A percentile compares a stretch with the other conserved stretches of the same genome.
Conservation (phyloP, 2,888 invertebrate species). For the Yponomeuta cagnagella region DNA sequence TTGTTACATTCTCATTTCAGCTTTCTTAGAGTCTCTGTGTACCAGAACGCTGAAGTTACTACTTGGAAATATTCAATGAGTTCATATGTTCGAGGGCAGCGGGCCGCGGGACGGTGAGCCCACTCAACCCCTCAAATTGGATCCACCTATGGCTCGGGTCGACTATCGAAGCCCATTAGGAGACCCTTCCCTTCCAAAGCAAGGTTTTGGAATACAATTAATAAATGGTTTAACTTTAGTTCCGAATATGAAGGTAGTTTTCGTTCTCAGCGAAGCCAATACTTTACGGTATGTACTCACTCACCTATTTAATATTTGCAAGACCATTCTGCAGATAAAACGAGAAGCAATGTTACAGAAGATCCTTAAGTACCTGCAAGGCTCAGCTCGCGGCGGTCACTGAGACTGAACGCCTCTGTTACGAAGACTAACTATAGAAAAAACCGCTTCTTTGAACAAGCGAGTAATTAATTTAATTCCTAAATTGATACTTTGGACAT, state of each 20-base stretch:
- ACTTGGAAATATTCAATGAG: slow-evolving; percentile 41
- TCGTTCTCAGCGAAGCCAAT: background rate
- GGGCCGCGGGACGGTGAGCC: background rate
- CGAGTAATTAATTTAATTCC: too few relatives aligned
- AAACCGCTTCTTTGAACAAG: too few relatives aligned
- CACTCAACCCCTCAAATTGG: background rate
- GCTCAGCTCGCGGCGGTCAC: too few relatives aligned
- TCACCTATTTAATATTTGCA: too few relatives aligned
- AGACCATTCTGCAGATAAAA: too few relatives aligned
- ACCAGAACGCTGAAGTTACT: slow-evolving; percentile 31
- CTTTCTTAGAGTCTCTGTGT: slow-evolving; percentile 22
- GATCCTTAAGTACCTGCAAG: too few relatives aligned
- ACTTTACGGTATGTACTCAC: background rate
- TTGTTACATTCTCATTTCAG: background rate
- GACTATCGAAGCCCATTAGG: background rate
- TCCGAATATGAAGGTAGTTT: background rate
- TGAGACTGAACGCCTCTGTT: too few relatives aligned
- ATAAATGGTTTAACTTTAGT: background rate
- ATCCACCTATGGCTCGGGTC: background rate
- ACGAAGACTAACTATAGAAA: too few relatives aligned
- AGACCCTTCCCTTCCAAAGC: background rate
- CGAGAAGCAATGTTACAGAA: too few relatives aligned
- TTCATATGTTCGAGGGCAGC: slow-evolving; percentile 27
- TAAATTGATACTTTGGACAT: too few relatives aligned
- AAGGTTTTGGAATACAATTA: background rate